Conservation (phyloP, 2,888 invertebrate species). For the Zaprionus obscuricornis region DNA sequence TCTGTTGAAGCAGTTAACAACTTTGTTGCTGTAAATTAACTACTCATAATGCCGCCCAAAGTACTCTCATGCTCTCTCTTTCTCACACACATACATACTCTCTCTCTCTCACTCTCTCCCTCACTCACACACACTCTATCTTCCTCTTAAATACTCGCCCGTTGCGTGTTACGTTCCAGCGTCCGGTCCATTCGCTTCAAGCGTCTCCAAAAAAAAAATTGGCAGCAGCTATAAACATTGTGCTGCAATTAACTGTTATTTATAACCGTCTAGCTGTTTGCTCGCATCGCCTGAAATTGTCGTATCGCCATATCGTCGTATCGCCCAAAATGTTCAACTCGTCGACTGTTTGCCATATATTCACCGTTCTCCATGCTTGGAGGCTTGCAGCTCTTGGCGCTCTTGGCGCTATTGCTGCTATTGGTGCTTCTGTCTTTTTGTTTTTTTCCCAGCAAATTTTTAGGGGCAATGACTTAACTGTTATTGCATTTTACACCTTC, state of each 20-base stretch:
- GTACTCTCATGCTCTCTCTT: slow-evolving; percentile 13
- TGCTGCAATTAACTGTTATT: slow-evolving; percentile 81
- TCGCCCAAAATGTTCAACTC: too few species aligned
- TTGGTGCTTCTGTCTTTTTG: not conserved
- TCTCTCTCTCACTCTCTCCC: not conserved
- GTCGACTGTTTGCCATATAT: too few species aligned
- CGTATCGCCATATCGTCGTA: too few species aligned
- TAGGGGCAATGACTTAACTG: slow-evolving; percentile 73
- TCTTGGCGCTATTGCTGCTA: too few species aligned
- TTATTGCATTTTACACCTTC: slow-evolving; percentile 76
- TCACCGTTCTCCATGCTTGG: not conserved
- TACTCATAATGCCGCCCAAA: slow-evolving; percentile 70
- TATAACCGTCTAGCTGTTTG: slow-evolving; percentile 73
- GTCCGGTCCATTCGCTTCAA: slow-evolving; percentile 8
- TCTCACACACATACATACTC: too few species aligned
- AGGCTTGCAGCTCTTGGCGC: not conserved
- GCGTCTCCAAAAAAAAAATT: slow-evolving; percentile 62
- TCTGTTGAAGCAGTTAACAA: slow-evolving; percentile 62
- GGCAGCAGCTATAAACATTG: slow-evolving; percentile 69
- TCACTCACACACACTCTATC: not conserved
- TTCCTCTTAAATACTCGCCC: slow-evolving; percentile 11
- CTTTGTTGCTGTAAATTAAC: slow-evolving; percentile 75
- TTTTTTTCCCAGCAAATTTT: slow-evolving; percentile 43
- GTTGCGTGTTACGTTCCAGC: slow-evolving; percentile 20
- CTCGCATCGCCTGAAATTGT: slow-evolving; percentile 30